Base-by-base conservation (phyloP, 2,113 vertebrate genomes). In the Actenoides lindsayi region DNA sequence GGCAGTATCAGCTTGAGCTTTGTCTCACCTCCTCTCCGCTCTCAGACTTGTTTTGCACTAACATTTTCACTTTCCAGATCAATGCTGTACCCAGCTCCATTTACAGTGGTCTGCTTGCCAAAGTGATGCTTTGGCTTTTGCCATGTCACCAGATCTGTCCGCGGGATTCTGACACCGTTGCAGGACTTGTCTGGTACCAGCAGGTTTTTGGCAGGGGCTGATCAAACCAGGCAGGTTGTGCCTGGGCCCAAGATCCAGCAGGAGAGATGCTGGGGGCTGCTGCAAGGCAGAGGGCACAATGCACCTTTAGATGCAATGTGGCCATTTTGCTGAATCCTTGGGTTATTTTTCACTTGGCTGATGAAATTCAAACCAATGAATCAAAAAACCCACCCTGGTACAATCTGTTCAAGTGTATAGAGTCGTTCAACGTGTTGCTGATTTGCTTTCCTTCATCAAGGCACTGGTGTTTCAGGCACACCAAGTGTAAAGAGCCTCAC, bases 381-480 rank as follows among this genome's bases (percentile, higher is more conserved):
- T 87, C 7, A 41, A 64, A 56, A 85, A 73, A 23, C 3, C 13
- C 56, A 51, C 44, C 31, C 69, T 67, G 21, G 35, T 77, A 56
- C 90, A 76, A 37, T 50, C 35, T 44, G 33, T 35, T 51, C 16
- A 31, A 46, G 83, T 35, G 51, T 60, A 17, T 4, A 6, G 54
- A 68, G 50, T 28, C 2, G 0, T 21, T 79, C 39, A 12, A 0
- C 2, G 33, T 64, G 46, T 20, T 63, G 14, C 54, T 63, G 31
- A 10, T 82, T 39, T 50, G 37, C 54, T 56, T 42, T 63, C 39
- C 17, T 63, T 56, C 56, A 35, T 42, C 42, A 30, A 31, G 28
- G 75, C 71, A 57, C 46, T 0, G 0, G n/a, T 63, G 30, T 46
- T 60, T 57, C 46, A n/a, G 78, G 65, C 71, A 83, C 27, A 51